phyloP scores from a whole-genome alignment of 2,113 vertebrate species.

The Numenius arquata region DNA sequence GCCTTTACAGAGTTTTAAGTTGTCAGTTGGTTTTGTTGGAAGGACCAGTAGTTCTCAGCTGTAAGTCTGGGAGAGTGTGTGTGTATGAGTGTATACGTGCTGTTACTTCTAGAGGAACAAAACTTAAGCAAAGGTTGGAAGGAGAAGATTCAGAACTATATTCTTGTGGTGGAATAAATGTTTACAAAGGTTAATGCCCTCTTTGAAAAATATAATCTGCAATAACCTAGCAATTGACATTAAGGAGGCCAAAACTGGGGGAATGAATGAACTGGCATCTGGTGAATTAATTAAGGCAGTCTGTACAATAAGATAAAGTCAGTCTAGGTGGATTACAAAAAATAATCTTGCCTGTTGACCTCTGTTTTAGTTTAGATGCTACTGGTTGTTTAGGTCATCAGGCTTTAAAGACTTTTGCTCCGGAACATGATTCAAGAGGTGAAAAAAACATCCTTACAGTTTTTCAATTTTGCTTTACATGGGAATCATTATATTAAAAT shows the following conservation, averaged over 20 bases:
- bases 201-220: not conserved
- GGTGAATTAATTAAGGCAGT: not conserved
- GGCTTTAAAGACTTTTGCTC: not conserved
- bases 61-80: no score
- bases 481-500: slow-evolving; percentile 47
- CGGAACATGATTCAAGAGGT: not conserved
- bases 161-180: not conserved
- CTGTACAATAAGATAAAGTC: not conserved
- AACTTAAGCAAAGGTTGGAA: not conserved
- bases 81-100: accelerated
- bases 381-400: not conserved
- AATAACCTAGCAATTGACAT: not conserved
- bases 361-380: not conserved
- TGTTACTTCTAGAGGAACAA: not conserved
- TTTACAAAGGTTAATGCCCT: not conserved
- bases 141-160: not conserved
- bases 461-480: not conserved
- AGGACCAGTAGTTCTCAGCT: not conserved
- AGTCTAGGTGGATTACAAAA: not conserved
- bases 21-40: not conserved
- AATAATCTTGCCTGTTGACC: not conserved
- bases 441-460: not conserved
- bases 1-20: not conserved
- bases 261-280: not conserved
- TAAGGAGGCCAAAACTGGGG: not conserved